Percentiles rank a stretch among this genome's conserved stretches.
Conservation (phyloP, 2,113 vertebrate genomes). For the Tauraco erythrolophus region DNA sequence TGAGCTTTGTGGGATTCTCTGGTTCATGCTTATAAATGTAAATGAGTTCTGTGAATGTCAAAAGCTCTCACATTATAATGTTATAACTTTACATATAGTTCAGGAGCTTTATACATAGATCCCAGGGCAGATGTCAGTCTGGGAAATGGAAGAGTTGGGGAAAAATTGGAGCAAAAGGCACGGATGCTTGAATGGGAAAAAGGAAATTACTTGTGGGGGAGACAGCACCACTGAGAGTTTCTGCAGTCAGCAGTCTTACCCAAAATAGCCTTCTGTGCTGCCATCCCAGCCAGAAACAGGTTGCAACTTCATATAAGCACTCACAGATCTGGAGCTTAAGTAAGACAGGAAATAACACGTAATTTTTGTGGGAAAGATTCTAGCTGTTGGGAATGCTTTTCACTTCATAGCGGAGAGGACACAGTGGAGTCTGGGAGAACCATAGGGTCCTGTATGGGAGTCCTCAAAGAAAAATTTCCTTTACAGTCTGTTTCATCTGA, state of each 20-base stretch:
- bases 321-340: neutral
- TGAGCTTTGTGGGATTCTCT: neutral
- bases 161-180: neutral
- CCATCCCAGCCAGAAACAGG: neutral
- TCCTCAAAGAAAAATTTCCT: neutral
- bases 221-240: neutral
- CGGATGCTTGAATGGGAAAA: neutral
- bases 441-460: neutral
- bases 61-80: neutral
- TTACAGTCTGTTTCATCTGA: constrained; percentile 11
- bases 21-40: neutral
- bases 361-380: neutral
- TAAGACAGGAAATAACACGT: neutral
- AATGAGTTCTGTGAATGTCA: constrained; percentile 1
- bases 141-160: neutral
- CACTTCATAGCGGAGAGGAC: neutral
- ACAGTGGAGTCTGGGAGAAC: neutral
- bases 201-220: neutral
- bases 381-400: neutral
- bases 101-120: neutral
- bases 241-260: neutral
- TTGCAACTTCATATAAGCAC: neutral
- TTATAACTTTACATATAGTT: neutral
- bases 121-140: neutral
- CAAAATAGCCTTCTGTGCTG: constrained; percentile 21